Evolutionary conservation across 2,797 vertebrate genomes (phyloP).

Genomic region (Anableps anableps): DNA sequence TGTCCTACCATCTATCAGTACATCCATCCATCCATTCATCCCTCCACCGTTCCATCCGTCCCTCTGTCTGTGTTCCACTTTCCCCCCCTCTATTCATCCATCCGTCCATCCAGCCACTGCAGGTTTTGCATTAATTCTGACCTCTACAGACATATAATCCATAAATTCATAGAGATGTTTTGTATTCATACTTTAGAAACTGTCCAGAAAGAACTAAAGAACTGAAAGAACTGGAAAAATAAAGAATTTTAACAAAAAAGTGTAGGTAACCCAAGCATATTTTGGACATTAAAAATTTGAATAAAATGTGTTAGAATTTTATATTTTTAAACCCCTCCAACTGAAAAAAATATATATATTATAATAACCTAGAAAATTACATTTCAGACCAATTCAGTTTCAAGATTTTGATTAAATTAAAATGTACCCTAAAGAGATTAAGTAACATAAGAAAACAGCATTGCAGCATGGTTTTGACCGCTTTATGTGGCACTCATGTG

Average conservation of each 20-base stretch:
- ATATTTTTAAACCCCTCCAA: background rate
- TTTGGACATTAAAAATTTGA: background rate
- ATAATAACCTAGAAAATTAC: no score
- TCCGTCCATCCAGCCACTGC: background rate
- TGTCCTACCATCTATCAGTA: background rate
- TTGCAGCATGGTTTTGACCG: background rate
- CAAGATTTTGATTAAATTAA: background rate
- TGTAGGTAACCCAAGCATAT: background rate
- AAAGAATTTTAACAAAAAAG: background rate
- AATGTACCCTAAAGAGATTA: background rate
- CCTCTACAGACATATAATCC: background rate
- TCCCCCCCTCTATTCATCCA: background rate
- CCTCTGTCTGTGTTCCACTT: background rate
- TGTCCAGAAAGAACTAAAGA: background rate
- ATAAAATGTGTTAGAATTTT: background rate
- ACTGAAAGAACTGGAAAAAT: background rate
- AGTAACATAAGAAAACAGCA: background rate
- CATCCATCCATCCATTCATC: background rate
- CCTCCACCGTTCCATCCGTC: background rate
- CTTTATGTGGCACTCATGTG: background rate
- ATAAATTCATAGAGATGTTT: background rate
- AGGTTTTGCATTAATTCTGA: background rate
- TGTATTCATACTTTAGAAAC: background rate
- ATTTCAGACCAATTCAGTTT: background rate
- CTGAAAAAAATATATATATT: background rate